Evolutionary conservation across 2,113 vertebrate genomes (phyloP).

Genomic region (Pterophyllum scalare): DNA sequence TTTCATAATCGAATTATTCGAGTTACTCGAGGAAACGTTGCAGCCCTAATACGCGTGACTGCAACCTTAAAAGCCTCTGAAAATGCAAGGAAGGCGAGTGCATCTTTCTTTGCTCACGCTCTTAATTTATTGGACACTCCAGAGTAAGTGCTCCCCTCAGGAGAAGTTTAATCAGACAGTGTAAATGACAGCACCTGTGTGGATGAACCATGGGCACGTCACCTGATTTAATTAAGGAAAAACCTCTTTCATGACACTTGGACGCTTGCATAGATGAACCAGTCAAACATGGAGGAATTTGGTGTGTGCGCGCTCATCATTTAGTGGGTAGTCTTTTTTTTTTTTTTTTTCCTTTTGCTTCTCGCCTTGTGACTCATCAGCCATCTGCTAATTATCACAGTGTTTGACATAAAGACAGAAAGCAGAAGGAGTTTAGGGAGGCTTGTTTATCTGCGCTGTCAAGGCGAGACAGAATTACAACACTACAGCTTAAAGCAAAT

Average conservation of each 20-base stretch:
- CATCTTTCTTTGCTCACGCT: not conserved
- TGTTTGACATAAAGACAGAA: slow-evolving; percentile 56
- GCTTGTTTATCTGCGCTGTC: slow-evolving; percentile 64
- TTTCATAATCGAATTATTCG: too few species aligned
- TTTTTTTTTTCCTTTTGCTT: slow-evolving; percentile 25
- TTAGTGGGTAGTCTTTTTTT: slow-evolving; percentile 6
- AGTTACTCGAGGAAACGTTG: too few species aligned
- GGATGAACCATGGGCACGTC: not conserved
- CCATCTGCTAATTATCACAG: slow-evolving; percentile 71
- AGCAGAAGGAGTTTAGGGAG: slow-evolving; percentile 63
- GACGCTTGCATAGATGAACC: not conserved
- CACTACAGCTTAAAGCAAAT: slow-evolving; percentile 39
- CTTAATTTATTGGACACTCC: not conserved
- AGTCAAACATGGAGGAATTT: not conserved
- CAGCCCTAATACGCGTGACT: too few species aligned
- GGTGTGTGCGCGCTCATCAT: slow-evolving; percentile 3
- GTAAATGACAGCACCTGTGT: not conserved
- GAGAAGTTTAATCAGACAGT: not conserved
- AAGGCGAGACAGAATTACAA: slow-evolving; percentile 45
- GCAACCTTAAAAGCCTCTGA: not conserved
- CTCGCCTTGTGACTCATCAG: slow-evolving; percentile 42
- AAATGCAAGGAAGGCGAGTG: not conserved
- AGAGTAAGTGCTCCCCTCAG: not conserved
- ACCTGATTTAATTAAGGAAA: not conserved
- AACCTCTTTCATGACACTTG: not conserved